A percentile compares a stretch with the other conserved stretches of the same genome.
These are phyloP conservation scores for Melangyna quadrimaculata DNA, from an alignment of 2,888 invertebrate genomes.

Conservation along the genomic window DNA sequence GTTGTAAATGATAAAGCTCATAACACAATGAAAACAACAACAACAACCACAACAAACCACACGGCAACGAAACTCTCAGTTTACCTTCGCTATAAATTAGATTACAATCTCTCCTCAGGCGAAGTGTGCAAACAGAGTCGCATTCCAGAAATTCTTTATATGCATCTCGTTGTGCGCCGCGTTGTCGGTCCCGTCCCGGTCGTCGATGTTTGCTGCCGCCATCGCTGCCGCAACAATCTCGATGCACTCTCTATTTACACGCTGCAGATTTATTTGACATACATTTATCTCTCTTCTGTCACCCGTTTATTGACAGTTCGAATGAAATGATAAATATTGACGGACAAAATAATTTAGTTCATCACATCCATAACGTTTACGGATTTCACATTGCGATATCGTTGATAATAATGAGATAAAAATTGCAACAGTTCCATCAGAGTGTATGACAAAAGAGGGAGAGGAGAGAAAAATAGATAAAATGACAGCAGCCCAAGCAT, in stretches of 20 bases:
- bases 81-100: conserved; percentile 64
- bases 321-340: conserved; percentile 70
- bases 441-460: neutral
- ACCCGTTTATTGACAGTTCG: conserved; percentile 63
- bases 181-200: neutral
- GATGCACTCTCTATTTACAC: conserved; percentile 49
- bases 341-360: conserved; percentile 69
- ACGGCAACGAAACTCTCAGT: conserved; percentile 37
- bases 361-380: conserved; percentile 52
- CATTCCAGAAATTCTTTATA: conserved; percentile 59
- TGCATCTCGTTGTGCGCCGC: conserved; percentile 22
- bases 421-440: conserved; percentile 16
- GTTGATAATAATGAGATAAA: conserved; percentile 51
- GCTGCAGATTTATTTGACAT: conserved; percentile 57
- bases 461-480: neutral
- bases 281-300: conserved; percentile 59
- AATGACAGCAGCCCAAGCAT: conserved; percentile 38
- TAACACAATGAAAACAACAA: conserved; percentile 3
- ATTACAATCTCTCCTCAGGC: conserved; percentile 49
- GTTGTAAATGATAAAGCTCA: conserved; percentile 44
- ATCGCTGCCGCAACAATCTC: conserved; percentile 6
- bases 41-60: neutral
- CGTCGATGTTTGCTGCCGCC: neutral
- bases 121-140: conserved; percentile 40
- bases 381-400: conserved; percentile 48